These are phyloP conservation scores for Zonitis immaculata DNA, from an alignment of 2,888 invertebrate genomes.

Conservation along the genomic window DNA sequence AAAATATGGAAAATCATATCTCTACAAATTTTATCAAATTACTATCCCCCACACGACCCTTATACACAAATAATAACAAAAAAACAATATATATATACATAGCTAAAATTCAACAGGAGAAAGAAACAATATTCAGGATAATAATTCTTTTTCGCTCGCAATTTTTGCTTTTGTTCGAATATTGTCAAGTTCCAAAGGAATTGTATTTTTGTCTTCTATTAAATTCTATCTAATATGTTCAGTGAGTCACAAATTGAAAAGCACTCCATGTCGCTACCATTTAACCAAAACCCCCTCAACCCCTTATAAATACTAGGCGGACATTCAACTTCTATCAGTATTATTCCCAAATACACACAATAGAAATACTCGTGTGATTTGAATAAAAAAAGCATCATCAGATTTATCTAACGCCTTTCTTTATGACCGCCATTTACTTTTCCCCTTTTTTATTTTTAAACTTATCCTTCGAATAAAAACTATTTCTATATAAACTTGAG, in stretches of 20 bases:
- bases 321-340: constrained; percentile 35
- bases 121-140: no score
- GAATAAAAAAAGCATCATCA: constrained; percentile 38
- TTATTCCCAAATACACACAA: constrained; percentile 35
- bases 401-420: constrained; percentile 30
- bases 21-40: no score
- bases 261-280: constrained; percentile 32
- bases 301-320: constrained; percentile 32
- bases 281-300: constrained; percentile 27
- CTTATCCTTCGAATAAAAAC: constrained; percentile 8
- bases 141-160: no score
- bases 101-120: no score
- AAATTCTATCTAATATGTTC: constrained; percentile 26
- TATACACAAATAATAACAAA: no score
- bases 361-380: constrained; percentile 36
- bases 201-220: constrained; percentile 1
- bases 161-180: no score
- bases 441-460: constrained; percentile 5
- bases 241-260: constrained; percentile 33
- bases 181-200: no score
- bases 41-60: no score
- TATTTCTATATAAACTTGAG: constrained; percentile 13
- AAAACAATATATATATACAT: no score
- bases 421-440: constrained; percentile 16
- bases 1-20: no score